Conservation (phyloP, 2,888 invertebrate species). For the Cephus pulcher region DNA sequence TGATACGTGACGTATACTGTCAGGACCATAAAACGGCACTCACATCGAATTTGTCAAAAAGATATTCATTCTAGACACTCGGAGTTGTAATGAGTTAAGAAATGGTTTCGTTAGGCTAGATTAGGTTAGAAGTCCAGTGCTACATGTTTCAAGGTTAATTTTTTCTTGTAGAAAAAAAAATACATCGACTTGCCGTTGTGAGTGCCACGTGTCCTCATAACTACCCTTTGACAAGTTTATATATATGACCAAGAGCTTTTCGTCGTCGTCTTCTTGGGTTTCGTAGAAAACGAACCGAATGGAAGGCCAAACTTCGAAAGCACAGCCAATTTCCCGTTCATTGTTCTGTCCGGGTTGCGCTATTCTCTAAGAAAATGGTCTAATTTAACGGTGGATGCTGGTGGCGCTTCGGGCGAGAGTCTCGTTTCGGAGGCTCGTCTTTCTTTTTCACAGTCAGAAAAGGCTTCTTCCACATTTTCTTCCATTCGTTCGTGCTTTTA, state of each 20-base stretch:
- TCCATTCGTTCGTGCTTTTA: not conserved
- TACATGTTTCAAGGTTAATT: no score
- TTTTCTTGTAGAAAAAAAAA: no score
- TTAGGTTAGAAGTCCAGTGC: no score
- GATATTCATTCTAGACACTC: no score
- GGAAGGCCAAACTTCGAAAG: slow-evolving; percentile 22
- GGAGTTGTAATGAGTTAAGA: no score
- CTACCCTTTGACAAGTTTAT: no score
- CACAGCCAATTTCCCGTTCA: slow-evolving; percentile 27
- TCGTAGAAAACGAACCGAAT: not conserved
- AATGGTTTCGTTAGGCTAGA: no score
- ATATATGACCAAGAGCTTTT: not conserved
- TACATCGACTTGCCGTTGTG: no score
- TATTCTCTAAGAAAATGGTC: slow-evolving; percentile 1
- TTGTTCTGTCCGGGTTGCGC: slow-evolving; percentile 8
- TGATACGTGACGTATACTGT: no score
- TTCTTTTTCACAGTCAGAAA: not conserved
- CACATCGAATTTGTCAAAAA: no score
- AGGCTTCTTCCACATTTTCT: not conserved
- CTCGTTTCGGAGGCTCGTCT: not conserved
- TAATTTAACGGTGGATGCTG: not conserved
- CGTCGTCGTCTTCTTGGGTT: not conserved
- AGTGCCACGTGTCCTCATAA: no score
- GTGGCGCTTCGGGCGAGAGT: not conserved
- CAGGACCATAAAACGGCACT: no score